Conservation (phyloP, 2,888 invertebrate species). For the Lapara coniferarum region DNA sequence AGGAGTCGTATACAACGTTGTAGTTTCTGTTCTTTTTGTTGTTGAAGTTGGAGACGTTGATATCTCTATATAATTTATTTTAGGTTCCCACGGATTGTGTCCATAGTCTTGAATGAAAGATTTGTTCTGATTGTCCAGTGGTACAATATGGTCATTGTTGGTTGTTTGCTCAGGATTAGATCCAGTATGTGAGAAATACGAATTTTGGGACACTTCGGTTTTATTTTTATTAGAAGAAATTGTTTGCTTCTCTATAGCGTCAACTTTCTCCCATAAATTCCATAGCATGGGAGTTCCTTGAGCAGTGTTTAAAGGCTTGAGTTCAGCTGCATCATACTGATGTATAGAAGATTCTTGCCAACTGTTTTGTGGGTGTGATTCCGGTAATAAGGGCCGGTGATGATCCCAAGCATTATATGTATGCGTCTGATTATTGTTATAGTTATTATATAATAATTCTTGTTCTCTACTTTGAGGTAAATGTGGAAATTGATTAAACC, state of each 20-base stretch:
- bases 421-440: slow-evolving; percentile 29
- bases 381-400: not conserved
- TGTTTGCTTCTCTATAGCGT: slow-evolving; percentile 42
- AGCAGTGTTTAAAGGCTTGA: slow-evolving; percentile 24
- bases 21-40: not conserved
- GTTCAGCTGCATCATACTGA: not conserved
- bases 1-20: not conserved
- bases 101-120: not conserved
- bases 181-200: not conserved
- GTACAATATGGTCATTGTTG: not conserved
- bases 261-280: slow-evolving; percentile 49
- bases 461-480: not conserved
- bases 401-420: slow-evolving; percentile 29
- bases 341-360: not conserved
- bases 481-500: not conserved
- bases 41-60: not conserved
- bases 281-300: slow-evolving; percentile 35
- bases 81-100: not conserved
- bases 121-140: not conserved
- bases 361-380: not conserved
- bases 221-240: slow-evolving; percentile 29
- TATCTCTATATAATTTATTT: not conserved
- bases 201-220: not conserved
- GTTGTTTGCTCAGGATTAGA: not conserved
- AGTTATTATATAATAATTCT: not conserved